phyloP scores from a whole-genome alignment of 2,113 vertebrate genomes.

The Phaethon lepturus region DNA sequence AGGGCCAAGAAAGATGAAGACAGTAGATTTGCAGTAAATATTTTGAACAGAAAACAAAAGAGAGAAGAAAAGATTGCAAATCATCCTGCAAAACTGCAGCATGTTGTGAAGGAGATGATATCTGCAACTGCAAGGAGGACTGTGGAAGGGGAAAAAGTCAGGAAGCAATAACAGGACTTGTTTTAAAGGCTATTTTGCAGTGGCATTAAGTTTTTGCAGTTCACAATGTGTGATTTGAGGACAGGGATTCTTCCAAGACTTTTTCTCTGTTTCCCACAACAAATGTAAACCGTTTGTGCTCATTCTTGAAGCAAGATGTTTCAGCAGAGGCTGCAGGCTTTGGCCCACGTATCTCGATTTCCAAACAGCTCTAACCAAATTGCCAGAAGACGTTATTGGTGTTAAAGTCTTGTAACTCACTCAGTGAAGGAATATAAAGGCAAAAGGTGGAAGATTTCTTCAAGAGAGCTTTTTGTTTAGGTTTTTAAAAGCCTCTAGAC shows the following conservation, averaged over 20 bases:
- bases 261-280: not conserved
- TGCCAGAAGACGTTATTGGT: not conserved
- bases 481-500: not conserved
- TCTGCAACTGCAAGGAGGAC: not conserved
- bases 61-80: not conserved
- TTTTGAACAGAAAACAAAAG: not conserved
- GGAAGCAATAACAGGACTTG: not conserved
- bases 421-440: not conserved
- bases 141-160: not conserved
- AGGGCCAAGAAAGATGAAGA: not conserved
- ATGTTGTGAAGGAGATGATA: not conserved
- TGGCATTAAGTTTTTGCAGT: not conserved
- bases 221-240: not conserved
- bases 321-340: not conserved
- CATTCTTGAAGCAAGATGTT: not conserved
- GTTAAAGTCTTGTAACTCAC: not conserved
- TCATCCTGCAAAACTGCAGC: not conserved
- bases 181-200: not conserved
- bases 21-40: not conserved
- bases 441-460: not conserved
- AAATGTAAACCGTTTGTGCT: accelerated
- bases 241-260: not conserved
- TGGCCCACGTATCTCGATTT: not conserved
- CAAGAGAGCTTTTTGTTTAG: not conserved
- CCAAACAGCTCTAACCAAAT: not conserved